A percentile compares a stretch with the other conserved stretches of the same genome.
Evolutionary conservation across 2,113 vertebrate genomes (phyloP).

Genomic region (Guaruba guarouba): DNA sequence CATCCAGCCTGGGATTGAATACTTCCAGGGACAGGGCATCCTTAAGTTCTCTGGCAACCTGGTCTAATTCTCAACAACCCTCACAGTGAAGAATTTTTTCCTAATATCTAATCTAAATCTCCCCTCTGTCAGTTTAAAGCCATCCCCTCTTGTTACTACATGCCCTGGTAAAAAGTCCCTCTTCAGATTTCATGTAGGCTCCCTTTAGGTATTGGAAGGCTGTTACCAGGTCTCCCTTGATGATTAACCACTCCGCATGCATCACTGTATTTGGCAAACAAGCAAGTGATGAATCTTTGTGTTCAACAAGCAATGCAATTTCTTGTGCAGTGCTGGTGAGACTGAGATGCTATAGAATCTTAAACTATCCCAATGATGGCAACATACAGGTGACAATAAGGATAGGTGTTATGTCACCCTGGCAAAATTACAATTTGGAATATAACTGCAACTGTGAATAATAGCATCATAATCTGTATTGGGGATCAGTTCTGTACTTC

Average conservation of each 20-base stretch:
- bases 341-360: neutral
- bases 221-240: neutral
- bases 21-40: neutral
- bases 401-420: neutral
- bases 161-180: neutral
- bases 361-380: neutral
- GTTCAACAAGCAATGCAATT: neutral
- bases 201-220: neutral
- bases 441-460: neutral
- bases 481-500: neutral
- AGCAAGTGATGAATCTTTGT: neutral
- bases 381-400: neutral
- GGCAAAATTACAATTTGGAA: neutral
- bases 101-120: neutral
- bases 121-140: neutral
- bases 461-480: neutral
- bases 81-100: neutral
- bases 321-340: neutral
- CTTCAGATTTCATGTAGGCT: neutral
- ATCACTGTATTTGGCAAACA: neutral
- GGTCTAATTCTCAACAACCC: neutral
- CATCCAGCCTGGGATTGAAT: neutral
- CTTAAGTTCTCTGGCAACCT: neutral
- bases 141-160: neutral
- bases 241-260: neutral